Evolutionary conservation across 2,888 invertebrate genomes (phyloP).

Genomic region (Dolichopus griseipennis): DNA sequence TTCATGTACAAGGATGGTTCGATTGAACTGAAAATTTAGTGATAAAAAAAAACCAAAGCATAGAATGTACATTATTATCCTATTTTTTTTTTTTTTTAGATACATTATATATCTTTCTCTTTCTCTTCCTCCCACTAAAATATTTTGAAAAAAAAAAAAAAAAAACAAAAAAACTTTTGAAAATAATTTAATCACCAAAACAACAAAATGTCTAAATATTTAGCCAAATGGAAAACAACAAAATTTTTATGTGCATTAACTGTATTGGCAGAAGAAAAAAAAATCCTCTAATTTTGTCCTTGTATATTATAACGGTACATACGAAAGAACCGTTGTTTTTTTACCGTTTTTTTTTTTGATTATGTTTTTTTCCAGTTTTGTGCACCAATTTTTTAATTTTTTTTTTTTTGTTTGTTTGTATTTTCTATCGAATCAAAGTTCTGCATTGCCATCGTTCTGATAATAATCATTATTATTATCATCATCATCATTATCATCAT

Average conservation of each 20-base stretch:
- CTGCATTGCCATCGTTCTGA: background rate
- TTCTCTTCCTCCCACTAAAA: too few relatives aligned
- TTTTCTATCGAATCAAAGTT: constrained; percentile 1
- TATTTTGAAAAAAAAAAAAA: too few relatives aligned
- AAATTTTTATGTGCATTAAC: background rate
- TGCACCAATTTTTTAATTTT: background rate
- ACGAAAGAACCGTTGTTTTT: background rate
- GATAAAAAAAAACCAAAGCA: too few relatives aligned
- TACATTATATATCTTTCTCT: too few relatives aligned
- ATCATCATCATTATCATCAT: background rate
- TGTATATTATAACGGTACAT: background rate
- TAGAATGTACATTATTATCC: too few relatives aligned
- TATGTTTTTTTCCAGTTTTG: background rate
- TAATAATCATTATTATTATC: background rate
- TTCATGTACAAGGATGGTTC: too few relatives aligned
- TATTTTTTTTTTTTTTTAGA: too few relatives aligned
- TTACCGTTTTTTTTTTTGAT: background rate
- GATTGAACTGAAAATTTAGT: too few relatives aligned
- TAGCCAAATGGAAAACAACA: constrained; percentile 1
- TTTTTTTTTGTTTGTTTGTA: background rate
- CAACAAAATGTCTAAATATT: constrained; percentile 6
- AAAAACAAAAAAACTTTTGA: background rate
- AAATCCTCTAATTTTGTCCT: background rate
- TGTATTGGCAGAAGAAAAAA: background rate
- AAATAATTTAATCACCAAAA: background rate